phyloP scores from a whole-genome alignment of 2,797 vertebrate genomes.

The Lepus townsendii region DNA sequence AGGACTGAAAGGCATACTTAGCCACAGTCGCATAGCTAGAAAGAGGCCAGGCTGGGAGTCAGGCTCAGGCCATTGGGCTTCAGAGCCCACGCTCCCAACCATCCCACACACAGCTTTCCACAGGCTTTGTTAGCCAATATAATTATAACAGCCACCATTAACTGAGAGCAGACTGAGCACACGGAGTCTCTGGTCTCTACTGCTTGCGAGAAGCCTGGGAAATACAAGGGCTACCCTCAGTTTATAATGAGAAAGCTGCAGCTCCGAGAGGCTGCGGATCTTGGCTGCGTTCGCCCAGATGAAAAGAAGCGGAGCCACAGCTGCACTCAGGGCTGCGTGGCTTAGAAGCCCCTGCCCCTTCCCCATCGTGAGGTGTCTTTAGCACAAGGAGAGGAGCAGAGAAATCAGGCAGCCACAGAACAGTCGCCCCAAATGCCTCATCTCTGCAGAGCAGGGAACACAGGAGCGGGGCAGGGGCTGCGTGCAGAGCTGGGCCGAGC shows the following conservation, averaged over 20 bases:
- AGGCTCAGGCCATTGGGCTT: not conserved
- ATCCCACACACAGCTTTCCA: not conserved
- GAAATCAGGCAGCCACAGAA: not conserved
- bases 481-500: not conserved
- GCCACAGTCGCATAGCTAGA: not conserved
- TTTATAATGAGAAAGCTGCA: slow-evolving; percentile 36
- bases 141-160: not conserved
- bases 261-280: not conserved
- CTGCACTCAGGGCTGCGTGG: not conserved
- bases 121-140: not conserved
- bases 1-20: not conserved
- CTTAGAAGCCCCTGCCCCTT: not conserved
- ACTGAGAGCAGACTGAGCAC: not conserved
- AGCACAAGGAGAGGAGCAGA: not conserved
- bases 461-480: not conserved
- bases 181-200: not conserved
- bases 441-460: not conserved
- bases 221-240: not conserved
- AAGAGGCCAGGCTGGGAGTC: not conserved
- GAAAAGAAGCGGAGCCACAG: not conserved
- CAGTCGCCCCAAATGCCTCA: not conserved
- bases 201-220: not conserved
- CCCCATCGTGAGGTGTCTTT: not conserved
- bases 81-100: not conserved
- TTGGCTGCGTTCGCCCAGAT: not conserved